Percentiles rank a stretch among this genome's conserved stretches.
These are phyloP conservation scores for Isurus oxyrinchus DNA, from an alignment of 2,113 vertebrate genomes.

Conservation along the genomic window DNA sequence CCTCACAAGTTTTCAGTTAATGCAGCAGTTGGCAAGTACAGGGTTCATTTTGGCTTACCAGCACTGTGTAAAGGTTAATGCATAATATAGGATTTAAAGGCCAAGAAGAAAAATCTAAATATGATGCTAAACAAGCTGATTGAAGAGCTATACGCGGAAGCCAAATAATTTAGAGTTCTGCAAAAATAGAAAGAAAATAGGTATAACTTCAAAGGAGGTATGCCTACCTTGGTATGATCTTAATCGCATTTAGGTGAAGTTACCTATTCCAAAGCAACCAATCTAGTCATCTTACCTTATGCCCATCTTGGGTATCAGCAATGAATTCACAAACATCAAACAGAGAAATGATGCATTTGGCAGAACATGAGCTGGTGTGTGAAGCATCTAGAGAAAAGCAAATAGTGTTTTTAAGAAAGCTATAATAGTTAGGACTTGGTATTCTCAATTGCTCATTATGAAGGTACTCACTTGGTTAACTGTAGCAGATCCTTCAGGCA, in stretches of 20 bases:
- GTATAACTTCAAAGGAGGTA: neutral
- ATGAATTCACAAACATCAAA: slow-evolving; percentile 74
- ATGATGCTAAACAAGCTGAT: neutral
- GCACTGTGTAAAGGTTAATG: neutral
- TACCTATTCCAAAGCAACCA: neutral
- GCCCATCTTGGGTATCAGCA: slow-evolving; percentile 65
- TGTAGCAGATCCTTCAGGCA: slow-evolving; percentile 61
- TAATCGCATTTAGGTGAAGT: neutral
- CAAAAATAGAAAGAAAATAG: neutral
- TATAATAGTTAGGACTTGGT: neutral
- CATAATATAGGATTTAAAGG: neutral
- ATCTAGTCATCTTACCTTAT: slow-evolving; percentile 51
- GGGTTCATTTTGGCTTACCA: neutral
- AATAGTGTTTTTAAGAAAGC: neutral
- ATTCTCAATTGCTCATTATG: neutral
- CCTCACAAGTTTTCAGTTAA: neutral
- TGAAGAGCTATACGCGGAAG: neutral
- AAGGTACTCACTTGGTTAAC: slow-evolving; percentile 68
- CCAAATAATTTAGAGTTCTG: neutral
- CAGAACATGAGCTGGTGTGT: slow-evolving; percentile 85
- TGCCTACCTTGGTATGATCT: neutral
- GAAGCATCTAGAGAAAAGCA: slow-evolving; percentile 66
- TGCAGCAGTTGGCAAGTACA: neutral
- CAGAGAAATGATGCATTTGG: slow-evolving; percentile 83
- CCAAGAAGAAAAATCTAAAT: neutral